phyloP scores from a whole-genome alignment of 2,888 invertebrate species.

The Apamea monoglypha region DNA sequence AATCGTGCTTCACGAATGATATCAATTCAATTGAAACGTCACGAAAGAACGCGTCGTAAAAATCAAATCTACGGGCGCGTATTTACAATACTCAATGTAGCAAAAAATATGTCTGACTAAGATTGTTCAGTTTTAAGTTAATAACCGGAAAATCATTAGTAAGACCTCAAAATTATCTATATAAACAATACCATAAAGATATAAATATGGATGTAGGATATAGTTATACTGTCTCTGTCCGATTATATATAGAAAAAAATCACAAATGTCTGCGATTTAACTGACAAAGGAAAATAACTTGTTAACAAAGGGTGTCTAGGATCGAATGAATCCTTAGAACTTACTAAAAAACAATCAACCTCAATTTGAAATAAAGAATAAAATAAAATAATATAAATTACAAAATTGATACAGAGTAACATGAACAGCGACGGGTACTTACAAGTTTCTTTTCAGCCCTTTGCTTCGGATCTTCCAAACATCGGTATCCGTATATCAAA shows the following conservation, averaged over 20 bases:
- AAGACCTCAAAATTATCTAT: background rate
- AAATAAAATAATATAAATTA: background rate
- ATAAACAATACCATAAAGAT: background rate
- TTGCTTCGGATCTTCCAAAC: conserved; percentile 92
- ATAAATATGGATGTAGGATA: background rate
- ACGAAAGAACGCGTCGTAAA: too few species aligned
- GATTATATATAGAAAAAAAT: conserved; percentile 1
- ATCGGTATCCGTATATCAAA: conserved; percentile 93
- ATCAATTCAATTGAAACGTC: too few species aligned
- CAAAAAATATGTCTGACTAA: background rate
- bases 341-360: background rate
- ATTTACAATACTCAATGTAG: background rate
- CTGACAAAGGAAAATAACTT: background rate
- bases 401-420: background rate
- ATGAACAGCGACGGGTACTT: conserved; percentile 59
- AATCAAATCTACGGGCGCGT: background rate
- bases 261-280: background rate
- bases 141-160: background rate
- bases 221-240: background rate
- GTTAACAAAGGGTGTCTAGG: background rate
- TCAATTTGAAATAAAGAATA: background rate
- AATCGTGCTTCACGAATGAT: background rate
- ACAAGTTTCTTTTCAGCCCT: conserved; percentile 71
- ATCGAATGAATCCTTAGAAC: background rate
- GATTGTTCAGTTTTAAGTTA: background rate